A percentile compares a stretch with the other conserved stretches of the same genome.
Conservation (phyloP, 2,888 invertebrate genomes). For the Stenodema calcarata region DNA sequence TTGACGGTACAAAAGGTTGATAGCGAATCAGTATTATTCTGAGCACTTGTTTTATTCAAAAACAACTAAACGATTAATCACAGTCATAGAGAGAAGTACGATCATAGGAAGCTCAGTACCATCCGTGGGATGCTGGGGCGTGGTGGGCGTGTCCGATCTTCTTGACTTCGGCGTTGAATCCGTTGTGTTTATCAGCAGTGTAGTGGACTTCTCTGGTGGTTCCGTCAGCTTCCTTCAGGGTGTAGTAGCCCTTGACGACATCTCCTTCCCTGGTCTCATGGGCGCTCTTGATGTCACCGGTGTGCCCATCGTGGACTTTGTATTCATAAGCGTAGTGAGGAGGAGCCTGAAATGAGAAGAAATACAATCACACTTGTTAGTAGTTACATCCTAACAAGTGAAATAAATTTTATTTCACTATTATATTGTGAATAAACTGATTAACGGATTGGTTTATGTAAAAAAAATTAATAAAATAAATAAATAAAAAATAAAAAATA, state of each 20-base stretch:
- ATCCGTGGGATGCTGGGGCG: slow-evolving; percentile 7
- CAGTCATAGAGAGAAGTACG: neutral
- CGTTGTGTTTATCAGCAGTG: slow-evolving; percentile 57
- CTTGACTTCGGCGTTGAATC: slow-evolving; percentile 58
- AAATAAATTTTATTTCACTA: too few species aligned
- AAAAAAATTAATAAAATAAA: too few species aligned
- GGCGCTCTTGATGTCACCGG: slow-evolving; percentile 41
- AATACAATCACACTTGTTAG: too few species aligned
- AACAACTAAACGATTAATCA: neutral
- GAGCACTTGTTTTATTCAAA: neutral
- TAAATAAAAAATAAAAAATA: too few species aligned
- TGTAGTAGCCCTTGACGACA: slow-evolving; percentile 26
- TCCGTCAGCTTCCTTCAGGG: slow-evolving; percentile 24
- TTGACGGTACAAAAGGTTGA: too few species aligned
- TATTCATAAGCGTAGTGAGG: slow-evolving; percentile 57
- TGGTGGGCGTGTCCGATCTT: slow-evolving; percentile 53
- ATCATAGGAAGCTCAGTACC: neutral
- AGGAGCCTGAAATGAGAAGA: too few species aligned
- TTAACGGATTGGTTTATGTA: too few species aligned
- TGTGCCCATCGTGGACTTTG: slow-evolving; percentile 56
- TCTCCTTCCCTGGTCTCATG: slow-evolving; percentile 28
- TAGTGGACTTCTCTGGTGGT: slow-evolving; percentile 56
- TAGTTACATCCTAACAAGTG: too few species aligned
- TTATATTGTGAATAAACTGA: too few species aligned
- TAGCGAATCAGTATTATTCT: neutral